A percentile compares a stretch with the other conserved stretches of the same genome.
These are phyloP conservation scores for Cavia porcellus DNA, from an alignment of 2,113 vertebrate genomes.

Conservation along the genomic window DNA sequence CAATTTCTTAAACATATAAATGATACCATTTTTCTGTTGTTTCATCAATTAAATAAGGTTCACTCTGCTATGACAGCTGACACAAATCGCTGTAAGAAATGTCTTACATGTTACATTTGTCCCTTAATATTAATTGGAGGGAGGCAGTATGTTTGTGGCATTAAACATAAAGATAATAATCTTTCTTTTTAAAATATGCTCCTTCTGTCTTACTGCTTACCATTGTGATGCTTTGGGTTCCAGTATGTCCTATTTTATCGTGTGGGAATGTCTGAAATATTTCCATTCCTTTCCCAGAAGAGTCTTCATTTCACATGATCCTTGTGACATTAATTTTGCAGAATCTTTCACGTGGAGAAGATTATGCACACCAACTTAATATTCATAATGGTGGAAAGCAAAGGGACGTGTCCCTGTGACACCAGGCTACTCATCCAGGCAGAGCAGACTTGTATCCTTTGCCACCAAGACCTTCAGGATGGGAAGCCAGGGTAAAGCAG, in stretches of 20 bases:
- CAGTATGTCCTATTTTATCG: not conserved
- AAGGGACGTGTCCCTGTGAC: slow-evolving; percentile 95
- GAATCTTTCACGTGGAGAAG: slow-evolving; percentile 95
- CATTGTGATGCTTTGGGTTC: not conserved
- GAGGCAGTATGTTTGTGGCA: not conserved
- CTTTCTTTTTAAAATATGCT: not conserved
- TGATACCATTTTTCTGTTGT: not conserved
- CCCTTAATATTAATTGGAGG: not conserved
- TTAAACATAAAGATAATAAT: not conserved
- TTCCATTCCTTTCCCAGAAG: not conserved
- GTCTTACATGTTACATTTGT: not conserved
- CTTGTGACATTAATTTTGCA: slow-evolving; percentile 76
- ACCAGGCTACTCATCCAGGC: slow-evolving; percentile 95
- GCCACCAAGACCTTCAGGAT: not conserved
- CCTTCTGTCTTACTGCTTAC: not conserved
- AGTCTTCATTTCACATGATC: not conserved
- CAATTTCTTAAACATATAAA: not conserved
- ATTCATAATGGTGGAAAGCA: slow-evolving; percentile 97
- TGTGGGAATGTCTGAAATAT: not conserved
- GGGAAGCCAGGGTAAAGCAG: not conserved
- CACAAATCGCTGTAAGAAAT: not conserved
- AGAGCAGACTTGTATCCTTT: slow-evolving; percentile 99
- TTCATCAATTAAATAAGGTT: not conserved
- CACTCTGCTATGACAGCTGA: slow-evolving; percentile 1
- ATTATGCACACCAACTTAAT: slow-evolving; percentile 97